Conservation (phyloP, 2,797 vertebrate species). For the Rhynchonycteris naso region DNA sequence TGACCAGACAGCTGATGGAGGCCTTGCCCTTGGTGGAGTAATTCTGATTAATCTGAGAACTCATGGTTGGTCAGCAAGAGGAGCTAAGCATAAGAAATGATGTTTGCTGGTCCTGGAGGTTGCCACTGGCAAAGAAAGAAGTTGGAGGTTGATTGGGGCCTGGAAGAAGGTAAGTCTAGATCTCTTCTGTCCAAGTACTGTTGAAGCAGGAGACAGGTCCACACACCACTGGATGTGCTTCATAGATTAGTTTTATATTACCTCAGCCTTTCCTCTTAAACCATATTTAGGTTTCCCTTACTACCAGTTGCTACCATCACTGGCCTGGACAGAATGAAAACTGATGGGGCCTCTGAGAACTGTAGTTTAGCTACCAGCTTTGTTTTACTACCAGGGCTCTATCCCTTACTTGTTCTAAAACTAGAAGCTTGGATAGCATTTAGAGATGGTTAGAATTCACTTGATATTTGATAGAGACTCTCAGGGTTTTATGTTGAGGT, state of each 20-base stretch:
- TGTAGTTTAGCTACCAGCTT: not conserved
- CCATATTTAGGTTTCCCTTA: not conserved
- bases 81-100: not conserved
- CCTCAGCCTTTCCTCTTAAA: not conserved
- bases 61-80: not conserved
- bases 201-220: not conserved
- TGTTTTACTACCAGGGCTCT: not conserved
- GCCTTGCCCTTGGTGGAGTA: not conserved
- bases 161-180: not conserved
- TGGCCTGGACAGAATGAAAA: not conserved
- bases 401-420: constrained; percentile 3
- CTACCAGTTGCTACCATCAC: not conserved
- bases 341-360: not conserved
- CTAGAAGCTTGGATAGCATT: not conserved
- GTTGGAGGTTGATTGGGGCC: not conserved
- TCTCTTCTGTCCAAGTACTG: not conserved
- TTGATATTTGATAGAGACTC: not conserved
- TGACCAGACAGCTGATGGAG: not conserved
- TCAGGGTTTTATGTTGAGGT: not conserved
- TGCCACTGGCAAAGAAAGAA: not conserved
- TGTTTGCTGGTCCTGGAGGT: not conserved
- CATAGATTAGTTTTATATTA: not conserved
- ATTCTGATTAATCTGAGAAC: not conserved
- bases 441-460: not conserved
- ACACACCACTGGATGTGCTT: not conserved